Base-by-base conservation (phyloP, 2,888 invertebrate genomes). In the Phorcus lineatus region DNA sequence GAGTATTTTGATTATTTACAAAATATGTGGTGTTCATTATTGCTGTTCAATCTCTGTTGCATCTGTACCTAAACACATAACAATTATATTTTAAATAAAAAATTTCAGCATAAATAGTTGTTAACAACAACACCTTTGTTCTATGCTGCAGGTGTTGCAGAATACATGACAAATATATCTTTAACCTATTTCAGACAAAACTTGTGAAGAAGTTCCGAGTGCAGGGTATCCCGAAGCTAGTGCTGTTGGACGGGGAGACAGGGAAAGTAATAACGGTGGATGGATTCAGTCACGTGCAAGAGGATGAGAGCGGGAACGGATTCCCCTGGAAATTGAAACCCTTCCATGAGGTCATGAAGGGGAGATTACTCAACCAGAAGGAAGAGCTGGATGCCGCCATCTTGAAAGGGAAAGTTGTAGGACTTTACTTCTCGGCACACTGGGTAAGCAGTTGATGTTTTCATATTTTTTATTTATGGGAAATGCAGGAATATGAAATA, bases 361-460 rank as follows among this genome's bases (percentile, higher is more conserved):
- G 91, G 31, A 88, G 86, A 81, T 81, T 91, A 40, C 74, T 90
- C 40, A 87, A 86, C 74, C 74, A 70, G 16, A 92, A 93, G 81
- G 93, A 93, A 89, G 93, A 88, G 87, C 86, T 87, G 19, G 90
- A 91, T 47, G 86, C 89, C 4, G 89, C 91, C 22, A 89, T 83
- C 1, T 84, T 93, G 75, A 89, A 90, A 19, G 94, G 95, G 88
- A 87, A 95, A 95, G 94, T 96, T 78, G 95, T 95, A 89, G 97
- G 96, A 57, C 95, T 97, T 88, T 97, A 97, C 92, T 97, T 97
- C 93, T 96, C 97, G 81, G 97, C 97, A 24, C 96, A 97, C 92
- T 97, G 97, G 97, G 97, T 97, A 93, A 94, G 95, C 92, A 24
- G 13, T 47, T 47, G 1, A 47, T 47, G 47, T 47, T 13, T 36